Evolutionary conservation across 2,797 vertebrate genomes (phyloP), one percentile per base, ranked within the genome.

Genomic region (Pyrocephalus nanus): DNA sequence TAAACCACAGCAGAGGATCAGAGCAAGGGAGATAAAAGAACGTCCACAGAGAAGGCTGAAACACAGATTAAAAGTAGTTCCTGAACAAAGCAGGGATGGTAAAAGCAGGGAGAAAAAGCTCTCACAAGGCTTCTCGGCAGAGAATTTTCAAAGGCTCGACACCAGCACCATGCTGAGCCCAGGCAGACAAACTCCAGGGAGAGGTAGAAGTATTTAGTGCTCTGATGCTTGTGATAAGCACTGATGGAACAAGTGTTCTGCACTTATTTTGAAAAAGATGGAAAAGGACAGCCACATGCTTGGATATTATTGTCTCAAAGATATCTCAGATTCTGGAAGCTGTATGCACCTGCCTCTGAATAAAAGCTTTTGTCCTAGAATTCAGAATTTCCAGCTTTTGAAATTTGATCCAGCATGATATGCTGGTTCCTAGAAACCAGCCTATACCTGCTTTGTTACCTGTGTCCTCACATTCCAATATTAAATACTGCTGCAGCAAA

Each of bases 71-170:
- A 73, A 75, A 86, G 32, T 17, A 83, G 12, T 3, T 60, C 21
- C 29, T 45, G 51, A 65, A 47, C 4, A 79, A 69, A 65, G 45
- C 1, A 0, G 8, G 3, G 3, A 13, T 4, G 1, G 0, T 27
- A 12, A 86, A 80, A 80, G 30, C 29, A 65, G 10, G 8, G 34
- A 65, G 38, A 32, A 61, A 53, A 69, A 58, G 2, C 14, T 84
- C 53, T 30, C n/a, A 36, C 10, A 58, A 54, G 6, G 12, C 13
- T 66, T 58, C 22, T 64, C 72, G 60, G 19, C 14, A 86, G 67
- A 82, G 3, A 1, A 2, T 26, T 82, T 19, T 86, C 36, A 51
- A 71, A 30, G 32, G 15, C 23, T 74, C 17, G 19, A 61, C 27
- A 36, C 45, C 5, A 2, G 29, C 36, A 65, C 20, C 23, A 21